These are phyloP conservation scores for Spermophilus dauricus DNA, from an alignment of 2,113 vertebrate genomes.

Conservation along the genomic window DNA sequence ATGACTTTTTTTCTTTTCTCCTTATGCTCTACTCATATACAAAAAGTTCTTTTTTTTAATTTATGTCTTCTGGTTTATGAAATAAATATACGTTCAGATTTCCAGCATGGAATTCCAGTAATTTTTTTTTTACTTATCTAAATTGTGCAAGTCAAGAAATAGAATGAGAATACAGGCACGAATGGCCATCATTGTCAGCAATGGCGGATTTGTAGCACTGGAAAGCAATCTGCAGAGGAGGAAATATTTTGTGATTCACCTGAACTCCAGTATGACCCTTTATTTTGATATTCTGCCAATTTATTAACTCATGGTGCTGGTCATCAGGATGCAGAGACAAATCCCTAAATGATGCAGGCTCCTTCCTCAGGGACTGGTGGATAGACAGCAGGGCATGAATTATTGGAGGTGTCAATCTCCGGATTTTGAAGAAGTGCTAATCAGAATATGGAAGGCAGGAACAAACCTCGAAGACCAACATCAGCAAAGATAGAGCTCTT, in stretches of 20 bases:
- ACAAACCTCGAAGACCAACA: too few relatives aligned
- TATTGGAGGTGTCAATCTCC: too few relatives aligned
- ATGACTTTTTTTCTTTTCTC: neutral
- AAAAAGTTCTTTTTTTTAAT: neutral
- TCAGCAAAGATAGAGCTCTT: neutral
- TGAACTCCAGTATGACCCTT: accelerated
- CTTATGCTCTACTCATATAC: neutral
- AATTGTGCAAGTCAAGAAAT: neutral
- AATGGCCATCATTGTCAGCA: accelerated
- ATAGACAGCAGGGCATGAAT: neutral
- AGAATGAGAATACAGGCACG: too few relatives aligned
- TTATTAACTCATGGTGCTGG: neutral
- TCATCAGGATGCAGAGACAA: too few relatives aligned
- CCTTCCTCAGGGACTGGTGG: neutral
- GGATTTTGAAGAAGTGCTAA: neutral
- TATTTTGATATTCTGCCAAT: too few relatives aligned
- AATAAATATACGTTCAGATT: neutral
- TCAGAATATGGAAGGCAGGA: neutral
- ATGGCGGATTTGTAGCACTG: accelerated
- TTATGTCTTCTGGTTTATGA: neutral
- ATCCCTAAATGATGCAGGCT: neutral
- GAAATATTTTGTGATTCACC: neutral
- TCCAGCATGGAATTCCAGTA: neutral
- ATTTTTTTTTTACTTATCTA: neutral
- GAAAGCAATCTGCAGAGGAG: neutral